These are phyloP conservation scores for Pachyramphus minor DNA, from an alignment of 2,113 vertebrate genomes.

Conservation along the genomic window DNA sequence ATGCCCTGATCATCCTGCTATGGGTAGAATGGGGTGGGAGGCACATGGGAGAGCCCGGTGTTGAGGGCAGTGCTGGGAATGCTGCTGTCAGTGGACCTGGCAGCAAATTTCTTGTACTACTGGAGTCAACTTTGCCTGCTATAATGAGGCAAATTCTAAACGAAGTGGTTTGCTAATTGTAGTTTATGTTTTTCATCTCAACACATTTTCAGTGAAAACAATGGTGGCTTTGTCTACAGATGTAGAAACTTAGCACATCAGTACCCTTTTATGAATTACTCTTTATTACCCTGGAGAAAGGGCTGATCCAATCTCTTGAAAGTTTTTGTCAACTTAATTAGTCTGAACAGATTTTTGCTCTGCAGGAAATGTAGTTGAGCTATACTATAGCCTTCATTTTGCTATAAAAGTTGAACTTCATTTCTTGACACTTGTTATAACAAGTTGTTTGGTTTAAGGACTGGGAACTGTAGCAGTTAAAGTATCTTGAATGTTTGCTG, in stretches of 20 bases:
- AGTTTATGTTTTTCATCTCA: background rate
- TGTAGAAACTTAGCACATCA: background rate
- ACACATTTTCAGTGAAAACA: background rate
- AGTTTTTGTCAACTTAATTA: background rate
- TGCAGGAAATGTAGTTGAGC: background rate
- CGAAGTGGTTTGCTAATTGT: background rate
- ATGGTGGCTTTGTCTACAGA: background rate
- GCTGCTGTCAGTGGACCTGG: rapidly evolving
- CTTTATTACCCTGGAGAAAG: background rate
- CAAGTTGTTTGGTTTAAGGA: background rate
- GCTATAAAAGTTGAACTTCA: background rate
- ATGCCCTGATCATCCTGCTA: rapidly evolving
- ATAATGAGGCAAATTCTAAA: background rate
- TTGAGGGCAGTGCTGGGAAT: background rate
- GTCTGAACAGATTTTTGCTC: background rate
- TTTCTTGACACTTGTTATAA: background rate
- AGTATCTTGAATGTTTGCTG: background rate
- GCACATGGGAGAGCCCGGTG: rapidly evolving
- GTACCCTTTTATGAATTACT: background rate
- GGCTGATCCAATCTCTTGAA: background rate
- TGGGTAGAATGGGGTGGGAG: rapidly evolving
- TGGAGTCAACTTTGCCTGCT: background rate
- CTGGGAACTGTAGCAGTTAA: background rate
- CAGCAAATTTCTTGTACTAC: background rate
- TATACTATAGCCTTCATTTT: background rate